A percentile compares a stretch with the other conserved stretches of the same genome.
Evolutionary conservation across 2,888 invertebrate species (phyloP).

Genomic region (Tyria jacobaeae): DNA sequence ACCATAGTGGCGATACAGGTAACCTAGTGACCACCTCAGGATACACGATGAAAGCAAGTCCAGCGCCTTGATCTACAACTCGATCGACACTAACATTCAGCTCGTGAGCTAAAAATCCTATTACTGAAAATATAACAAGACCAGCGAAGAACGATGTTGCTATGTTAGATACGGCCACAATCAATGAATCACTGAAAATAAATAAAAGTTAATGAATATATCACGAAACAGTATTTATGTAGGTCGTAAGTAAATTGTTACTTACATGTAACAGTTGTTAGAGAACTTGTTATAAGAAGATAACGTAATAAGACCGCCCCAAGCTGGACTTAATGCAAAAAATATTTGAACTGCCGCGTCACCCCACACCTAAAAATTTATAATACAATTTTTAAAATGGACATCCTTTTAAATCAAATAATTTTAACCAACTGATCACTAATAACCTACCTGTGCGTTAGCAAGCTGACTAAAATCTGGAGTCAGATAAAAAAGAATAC

Average conservation of each 20-base stretch:
- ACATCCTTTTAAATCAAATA: neutral
- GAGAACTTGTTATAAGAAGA: constrained; percentile 95
- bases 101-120: constrained; percentile 93
- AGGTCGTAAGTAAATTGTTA: constrained; percentile 30
- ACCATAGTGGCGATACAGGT: constrained; percentile 93
- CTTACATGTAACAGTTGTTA: constrained; percentile 92
- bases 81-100: constrained; percentile 89
- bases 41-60: constrained; percentile 94
- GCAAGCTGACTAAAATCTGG: constrained; percentile 91
- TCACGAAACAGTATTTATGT: neutral
- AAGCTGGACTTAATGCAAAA: constrained; percentile 94
- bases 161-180: constrained; percentile 92
- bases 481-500: constrained; percentile 92
- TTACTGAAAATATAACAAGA: constrained; percentile 92
- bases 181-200: constrained; percentile 89
- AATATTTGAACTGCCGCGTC: constrained; percentile 95
- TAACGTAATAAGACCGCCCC: constrained; percentile 95
- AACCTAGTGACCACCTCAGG: constrained; percentile 93
- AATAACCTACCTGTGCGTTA: constrained; percentile 87
- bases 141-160: constrained; percentile 93
- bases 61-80: constrained; percentile 92
- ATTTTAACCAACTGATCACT: neutral
- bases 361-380: constrained; percentile 89
- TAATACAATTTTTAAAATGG: neutral
- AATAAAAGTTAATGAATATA: constrained; percentile 13